phyloP scores from a whole-genome alignment of 2,888 invertebrate genomes.

The Melanargia galathea region DNA sequence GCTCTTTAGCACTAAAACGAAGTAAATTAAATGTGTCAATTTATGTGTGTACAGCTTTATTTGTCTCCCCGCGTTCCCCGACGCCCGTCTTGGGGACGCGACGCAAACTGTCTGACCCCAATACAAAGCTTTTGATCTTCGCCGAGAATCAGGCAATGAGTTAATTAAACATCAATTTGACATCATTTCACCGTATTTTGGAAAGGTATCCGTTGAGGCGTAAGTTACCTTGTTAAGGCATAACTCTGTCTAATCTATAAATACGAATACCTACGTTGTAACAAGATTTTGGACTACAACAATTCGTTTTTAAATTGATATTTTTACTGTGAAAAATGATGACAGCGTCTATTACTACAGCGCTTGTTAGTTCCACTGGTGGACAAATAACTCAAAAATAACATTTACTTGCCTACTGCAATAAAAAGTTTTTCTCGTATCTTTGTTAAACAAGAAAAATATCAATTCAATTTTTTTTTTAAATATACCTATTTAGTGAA shows the following conservation, averaged over 20 bases:
- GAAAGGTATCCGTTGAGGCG: conserved; percentile 17
- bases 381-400: no score
- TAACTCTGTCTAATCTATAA: not conserved
- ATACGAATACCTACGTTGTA: not conserved
- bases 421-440: no score
- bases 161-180: conserved; percentile 70
- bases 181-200: conserved; percentile 34
- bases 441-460: no score
- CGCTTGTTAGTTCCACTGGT: no score
- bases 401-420: no score
- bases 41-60: conserved; percentile 6
- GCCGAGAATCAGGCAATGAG: conserved; percentile 61
- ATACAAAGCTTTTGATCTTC: conserved; percentile 62
- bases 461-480: no score
- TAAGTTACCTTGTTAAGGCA: conserved; percentile 15
- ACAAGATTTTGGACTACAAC: not conserved
- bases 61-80: conserved; percentile 28
- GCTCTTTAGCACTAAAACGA: no score
- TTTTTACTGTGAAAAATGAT: not conserved
- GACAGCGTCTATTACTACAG: no score
- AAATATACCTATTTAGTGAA: no score
- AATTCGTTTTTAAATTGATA: not conserved
- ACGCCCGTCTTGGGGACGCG: conserved; percentile 39
- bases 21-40: not conserved
- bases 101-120: conserved; percentile 50